Evolutionary conservation across 2,797 vertebrate species (phyloP), one percentile per base, ranked within the genome.

Genomic region (Lithobates sylvaticus): DNA sequence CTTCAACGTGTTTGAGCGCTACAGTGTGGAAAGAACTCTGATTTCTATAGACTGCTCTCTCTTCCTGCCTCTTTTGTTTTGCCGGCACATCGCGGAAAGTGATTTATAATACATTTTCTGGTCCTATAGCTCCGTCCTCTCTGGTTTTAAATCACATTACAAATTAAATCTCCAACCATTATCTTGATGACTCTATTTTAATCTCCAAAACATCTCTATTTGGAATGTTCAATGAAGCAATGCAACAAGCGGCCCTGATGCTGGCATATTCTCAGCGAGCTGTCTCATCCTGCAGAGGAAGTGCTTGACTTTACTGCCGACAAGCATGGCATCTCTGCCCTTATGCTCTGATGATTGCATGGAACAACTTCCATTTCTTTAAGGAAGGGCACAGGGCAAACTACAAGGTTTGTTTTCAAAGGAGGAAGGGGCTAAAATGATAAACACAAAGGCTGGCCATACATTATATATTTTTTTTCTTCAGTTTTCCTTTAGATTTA

Each of bases 101-200:
- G 39, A 39, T 39, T 81, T 81, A 72, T 71, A 72, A 81, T 71
- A 39, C 69, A 81, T 81, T 81, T 81, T 81, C 79, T 81, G 79
- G 79, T 81, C 47, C 44, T 58, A 21, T 81, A 71, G 54, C 69
- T 81, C 50, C 4, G 32, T 58, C 79, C 79, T 39, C 68, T 21
- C 32, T 61, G 69, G 68, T 81, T 81, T 81, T 72, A 81, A 81
- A 72, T 81, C 79, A 81, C 79, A 81, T 72, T 81, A 81, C 50
- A 72, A 81, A 81, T 81, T 58, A 81, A 47, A 81, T 81, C 69
- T 61, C 69, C 54, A 58, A 39, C 68, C 79, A 81, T 81, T 81
- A 81, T 81, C 68, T 81, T 81, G 79, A 81, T 81, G 79, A 81
- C 79, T 81, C 79, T 81, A 61, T 81, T 81, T 81, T 81, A 81